These are phyloP conservation scores for Alcedo atthis DNA, from an alignment of 2,797 vertebrate genomes.

Conservation along the genomic window DNA sequence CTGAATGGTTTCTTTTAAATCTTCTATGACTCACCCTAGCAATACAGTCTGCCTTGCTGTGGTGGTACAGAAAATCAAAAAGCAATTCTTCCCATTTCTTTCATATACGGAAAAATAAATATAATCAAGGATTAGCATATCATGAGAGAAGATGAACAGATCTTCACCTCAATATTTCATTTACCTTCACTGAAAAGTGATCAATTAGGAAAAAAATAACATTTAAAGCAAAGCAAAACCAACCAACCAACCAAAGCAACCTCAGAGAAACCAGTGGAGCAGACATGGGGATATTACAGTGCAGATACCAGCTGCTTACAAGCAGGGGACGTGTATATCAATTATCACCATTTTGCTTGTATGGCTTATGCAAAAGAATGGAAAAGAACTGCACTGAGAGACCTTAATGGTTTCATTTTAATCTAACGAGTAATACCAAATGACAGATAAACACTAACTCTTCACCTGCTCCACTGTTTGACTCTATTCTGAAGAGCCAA, in stretches of 20 bases:
- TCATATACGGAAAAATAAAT: not conserved
- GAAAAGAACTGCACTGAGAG: not conserved
- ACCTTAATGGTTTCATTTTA: not conserved
- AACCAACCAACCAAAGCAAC: not conserved
- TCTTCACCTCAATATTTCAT: not conserved
- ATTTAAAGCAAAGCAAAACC: not conserved
- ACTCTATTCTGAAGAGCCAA: not conserved
- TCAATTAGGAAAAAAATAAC: not conserved
- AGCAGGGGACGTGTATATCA: not conserved
- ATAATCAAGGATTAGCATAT: not conserved
- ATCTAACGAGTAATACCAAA: not conserved
- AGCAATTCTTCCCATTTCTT: constrained; percentile 14
- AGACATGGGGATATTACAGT: not conserved
- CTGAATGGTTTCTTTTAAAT: not conserved
- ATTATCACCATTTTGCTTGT: not conserved
- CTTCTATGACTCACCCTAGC: not conserved
- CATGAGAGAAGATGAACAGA: not conserved
- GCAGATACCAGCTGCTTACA: not conserved
- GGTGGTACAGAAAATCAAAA: not conserved
- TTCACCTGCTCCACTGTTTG: not conserved
- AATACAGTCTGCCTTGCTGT: not conserved
- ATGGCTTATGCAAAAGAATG: not conserved
- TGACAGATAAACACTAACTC: not conserved
- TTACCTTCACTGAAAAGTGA: not conserved
- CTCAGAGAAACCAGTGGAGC: not conserved